Evolutionary conservation across 2,888 invertebrate species (phyloP), one percentile per base, ranked within the genome.

Genomic region (Volucella inanis): DNA sequence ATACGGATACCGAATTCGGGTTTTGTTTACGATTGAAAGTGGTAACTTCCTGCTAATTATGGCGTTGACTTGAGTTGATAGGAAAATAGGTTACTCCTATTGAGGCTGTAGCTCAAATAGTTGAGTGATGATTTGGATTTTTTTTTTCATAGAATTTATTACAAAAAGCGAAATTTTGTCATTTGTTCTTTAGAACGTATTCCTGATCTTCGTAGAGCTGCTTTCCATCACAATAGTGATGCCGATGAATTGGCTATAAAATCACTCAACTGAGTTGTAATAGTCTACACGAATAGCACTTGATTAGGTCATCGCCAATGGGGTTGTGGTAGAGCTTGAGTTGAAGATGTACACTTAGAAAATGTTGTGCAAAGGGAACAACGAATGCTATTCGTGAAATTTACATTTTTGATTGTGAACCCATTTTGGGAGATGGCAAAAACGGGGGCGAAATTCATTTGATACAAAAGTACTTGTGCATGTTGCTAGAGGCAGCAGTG

Each of bases 361-460:
- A 31, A 45, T 38, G n/a, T 18, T 31, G 31, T 39, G n/a, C 74
- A 55, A 55, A 74, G 64, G 55, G 74, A 47, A n/a, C 12, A 31
- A 10, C 14, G 14, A 55, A 47, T 54, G 41, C 18, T 8, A 31
- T 31, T 31, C 31, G 6, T 31, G 22, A 49, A 31, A 64, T 74
- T 64, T 74, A 64, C 64, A 74, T 74, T 74, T 74, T 74, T 74
- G 64, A 74, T 74, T 74, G 64, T 31, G 47, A 74, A 64, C 55
- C 47, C 55, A 68, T 18, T n/a, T 72, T 18, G 14, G 59, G 6
- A 11, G 18, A 31, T 52, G 18, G n/a, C 52, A 10, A 8, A 43
- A 31, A 47, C 9, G 18, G 6, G 39, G 14, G 38, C 57, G 14
- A 57, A 38, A 39, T 11, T n/a, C 15, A 39, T 57, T 57, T 52